Evolutionary conservation across 2,113 vertebrate genomes (phyloP).

Genomic region (Melospiza melodia): DNA sequence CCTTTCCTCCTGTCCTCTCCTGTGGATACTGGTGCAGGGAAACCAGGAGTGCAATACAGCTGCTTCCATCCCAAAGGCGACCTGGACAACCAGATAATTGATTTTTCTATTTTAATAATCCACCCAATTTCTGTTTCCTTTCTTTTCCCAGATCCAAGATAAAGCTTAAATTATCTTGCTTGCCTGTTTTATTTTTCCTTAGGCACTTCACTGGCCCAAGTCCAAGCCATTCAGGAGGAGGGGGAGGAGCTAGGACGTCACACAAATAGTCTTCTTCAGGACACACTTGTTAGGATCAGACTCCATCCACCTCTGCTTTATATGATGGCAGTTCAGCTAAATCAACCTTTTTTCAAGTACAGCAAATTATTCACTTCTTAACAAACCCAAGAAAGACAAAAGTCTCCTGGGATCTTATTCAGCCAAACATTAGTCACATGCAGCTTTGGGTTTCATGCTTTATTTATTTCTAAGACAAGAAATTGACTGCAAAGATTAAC

Average conservation of each 20-base stretch:
- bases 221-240: not conserved
- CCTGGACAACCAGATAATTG: not conserved
- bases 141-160: not conserved
- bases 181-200: not conserved
- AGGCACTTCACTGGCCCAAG: fast-evolving
- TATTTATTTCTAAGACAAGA: not conserved
- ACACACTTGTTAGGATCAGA: not conserved
- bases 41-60: not conserved
- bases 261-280: not conserved
- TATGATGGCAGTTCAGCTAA: not conserved
- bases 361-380: not conserved
- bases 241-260: not conserved
- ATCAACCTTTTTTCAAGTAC: not conserved
- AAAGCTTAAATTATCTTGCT: not conserved
- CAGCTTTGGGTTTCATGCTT: not conserved
- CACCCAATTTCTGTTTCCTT: not conserved
- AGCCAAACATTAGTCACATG: not conserved
- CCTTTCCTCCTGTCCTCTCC: not conserved
- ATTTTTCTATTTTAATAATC: not conserved
- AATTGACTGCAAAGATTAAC: not conserved
- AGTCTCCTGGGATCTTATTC: not conserved
- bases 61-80: not conserved
- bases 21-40: too few relatives aligned
- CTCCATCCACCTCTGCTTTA: not conserved
- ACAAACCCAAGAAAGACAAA: not conserved